These are phyloP conservation scores for Paracentrotus lividus DNA, from an alignment of 53 echinoderm and acorn worm species.

Conservation along the genomic window DNA sequence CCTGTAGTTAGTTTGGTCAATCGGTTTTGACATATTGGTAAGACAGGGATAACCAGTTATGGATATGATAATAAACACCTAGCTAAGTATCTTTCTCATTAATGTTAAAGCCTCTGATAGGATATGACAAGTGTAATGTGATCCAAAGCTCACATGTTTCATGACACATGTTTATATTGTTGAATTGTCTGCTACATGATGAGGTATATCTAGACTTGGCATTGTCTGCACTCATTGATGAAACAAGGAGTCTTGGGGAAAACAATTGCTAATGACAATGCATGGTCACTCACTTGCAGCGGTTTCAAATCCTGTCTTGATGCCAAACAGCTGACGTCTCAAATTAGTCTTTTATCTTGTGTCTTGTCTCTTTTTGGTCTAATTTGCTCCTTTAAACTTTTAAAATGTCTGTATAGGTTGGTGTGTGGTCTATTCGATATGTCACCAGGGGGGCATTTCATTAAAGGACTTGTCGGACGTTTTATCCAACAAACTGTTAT, in stretches of 20 bases:
- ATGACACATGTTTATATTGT: conserved; percentile 1
- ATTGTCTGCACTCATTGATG: background rate
- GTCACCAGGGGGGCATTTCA: too few relatives aligned
- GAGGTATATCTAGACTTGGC: background rate
- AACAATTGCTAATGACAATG: conserved; percentile 3
- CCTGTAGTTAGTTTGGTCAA: too few relatives aligned
- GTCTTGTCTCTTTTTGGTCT: background rate
- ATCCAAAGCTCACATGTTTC: background rate
- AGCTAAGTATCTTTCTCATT: too few relatives aligned
- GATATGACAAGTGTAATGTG: background rate
- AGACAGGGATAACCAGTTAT: too few relatives aligned
- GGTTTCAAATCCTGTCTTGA: background rate
- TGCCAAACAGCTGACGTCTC: background rate
- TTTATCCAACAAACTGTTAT: too few relatives aligned
- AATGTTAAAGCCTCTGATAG: background rate
- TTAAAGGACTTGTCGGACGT: too few relatives aligned
- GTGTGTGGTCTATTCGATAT: background rate
- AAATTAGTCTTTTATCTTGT: background rate
- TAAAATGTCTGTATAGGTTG: background rate
- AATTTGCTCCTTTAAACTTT: background rate
- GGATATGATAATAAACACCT: too few relatives aligned
- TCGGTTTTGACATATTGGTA: too few relatives aligned
- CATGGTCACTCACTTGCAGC: background rate
- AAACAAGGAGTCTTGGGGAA: background rate
- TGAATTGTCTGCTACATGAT: background rate